Evolutionary conservation across 2,888 invertebrate genomes (phyloP).

Genomic region (Allophyes oxyacanthae): DNA sequence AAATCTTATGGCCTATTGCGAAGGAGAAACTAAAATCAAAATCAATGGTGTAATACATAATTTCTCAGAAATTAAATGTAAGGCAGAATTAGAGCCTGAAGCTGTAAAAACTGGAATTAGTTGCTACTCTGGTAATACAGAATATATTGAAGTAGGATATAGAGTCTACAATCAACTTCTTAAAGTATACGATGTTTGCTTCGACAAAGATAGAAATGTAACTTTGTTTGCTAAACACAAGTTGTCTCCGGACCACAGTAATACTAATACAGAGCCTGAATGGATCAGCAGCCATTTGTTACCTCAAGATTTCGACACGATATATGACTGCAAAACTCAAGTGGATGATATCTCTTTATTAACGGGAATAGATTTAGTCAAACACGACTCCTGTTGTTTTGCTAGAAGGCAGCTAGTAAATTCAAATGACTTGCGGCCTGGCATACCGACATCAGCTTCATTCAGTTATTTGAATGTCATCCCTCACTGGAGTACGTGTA

Average conservation of each 20-base stretch:
- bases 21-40: constrained; percentile 52
- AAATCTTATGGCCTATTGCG: constrained; percentile 58
- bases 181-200: constrained; percentile 67
- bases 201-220: constrained; percentile 55
- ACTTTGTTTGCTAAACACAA: constrained; percentile 63
- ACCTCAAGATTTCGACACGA: constrained; percentile 53
- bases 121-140: constrained; percentile 57
- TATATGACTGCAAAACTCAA: constrained; percentile 66
- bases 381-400: constrained; percentile 66
- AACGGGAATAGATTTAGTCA: constrained; percentile 49
- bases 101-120: constrained; percentile 37
- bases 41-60: constrained; percentile 49
- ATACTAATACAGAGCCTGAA: constrained; percentile 26
- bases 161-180: constrained; percentile 36
- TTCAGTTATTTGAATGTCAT: constrained; percentile 69
- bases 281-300: constrained; percentile 58
- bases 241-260: constrained; percentile 49
- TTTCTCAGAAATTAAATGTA: constrained; percentile 66
- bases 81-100: constrained; percentile 49
- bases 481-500: constrained; percentile 75
- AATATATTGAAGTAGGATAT: constrained; percentile 63
- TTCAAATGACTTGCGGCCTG: constrained; percentile 67
- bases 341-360: constrained; percentile 41
- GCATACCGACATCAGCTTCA: constrained; percentile 64
- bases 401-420: constrained; percentile 67